Evolutionary conservation across 2,888 invertebrate species (phyloP), one percentile per base, ranked within the genome.

Genomic region (Apodemia arnacis): DNA sequence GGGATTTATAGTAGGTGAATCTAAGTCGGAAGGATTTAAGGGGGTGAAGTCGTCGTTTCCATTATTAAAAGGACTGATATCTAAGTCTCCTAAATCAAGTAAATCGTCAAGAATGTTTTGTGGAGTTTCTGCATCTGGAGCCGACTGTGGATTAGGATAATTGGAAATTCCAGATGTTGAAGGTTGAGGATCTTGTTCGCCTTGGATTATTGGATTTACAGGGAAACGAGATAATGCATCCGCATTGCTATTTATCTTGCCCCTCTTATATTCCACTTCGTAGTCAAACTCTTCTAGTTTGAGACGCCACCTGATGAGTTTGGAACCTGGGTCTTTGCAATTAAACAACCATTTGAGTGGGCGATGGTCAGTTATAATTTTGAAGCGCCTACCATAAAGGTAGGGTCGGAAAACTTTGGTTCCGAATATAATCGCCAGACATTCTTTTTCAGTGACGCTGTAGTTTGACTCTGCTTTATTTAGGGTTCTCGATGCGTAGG

Each of bases 391-490:
- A 24, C 77, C 82, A 41, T 59, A 82, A 49, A 82, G 38, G 13
- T 41, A 74, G 6, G 38, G 74, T 38, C 41, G 34, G 44, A 74
- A 70, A 27, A 34, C 34, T 27, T 70, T 70, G 15, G 31, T 34
- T 15, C 70, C 70, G 1, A 11, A 70, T 3, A 76, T 49, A 6
- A 76, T 76, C 3, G 76, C 76, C 18, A 76, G 54, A 13, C 44
- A 54, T 76, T 76, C 59, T 7, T 82, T 82, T 80, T 85, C 76
- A 11, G 79, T 85, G 0, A 59, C 72, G 21, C 38, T 79, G 34
- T 85, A 82, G 44, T 89, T 89, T 2, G 27, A 59, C 73, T 89
- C 89, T 8, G 66, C 70, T 81, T 84, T 82, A 54, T 82, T 89
- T 1, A 89, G 72, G 1, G 87, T 84, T 8, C 89, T 49, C 0